Conservation (phyloP, 2,888 invertebrate genomes). For the Cabera pusaria region DNA sequence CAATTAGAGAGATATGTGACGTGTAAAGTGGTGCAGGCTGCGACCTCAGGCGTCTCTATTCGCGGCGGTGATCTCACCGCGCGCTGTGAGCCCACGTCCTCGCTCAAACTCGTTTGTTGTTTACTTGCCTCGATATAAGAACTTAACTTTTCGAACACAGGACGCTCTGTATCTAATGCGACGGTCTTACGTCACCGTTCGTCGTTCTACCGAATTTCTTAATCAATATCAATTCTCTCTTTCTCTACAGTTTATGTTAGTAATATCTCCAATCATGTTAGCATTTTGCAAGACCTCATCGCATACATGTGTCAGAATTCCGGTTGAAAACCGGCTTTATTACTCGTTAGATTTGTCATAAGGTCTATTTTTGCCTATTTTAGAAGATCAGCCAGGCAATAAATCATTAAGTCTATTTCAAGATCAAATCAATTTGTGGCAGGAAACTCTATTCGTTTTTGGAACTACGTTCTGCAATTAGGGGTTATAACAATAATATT, state of each 20-base stretch:
- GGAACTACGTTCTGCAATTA: conserved; percentile 26
- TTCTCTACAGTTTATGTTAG: conserved; percentile 8
- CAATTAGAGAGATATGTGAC: conserved; percentile 75
- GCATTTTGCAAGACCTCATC: conserved; percentile 10
- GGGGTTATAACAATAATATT: conserved; percentile 23
- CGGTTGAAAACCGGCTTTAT: conserved; percentile 28
- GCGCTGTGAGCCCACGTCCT: conserved; percentile 73
- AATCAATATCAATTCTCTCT: conserved; percentile 15
- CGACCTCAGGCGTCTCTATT: conserved; percentile 72
- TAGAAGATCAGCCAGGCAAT: conserved; percentile 45
- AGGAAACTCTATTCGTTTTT: conserved; percentile 36
- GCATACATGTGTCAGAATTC: conserved; percentile 23
- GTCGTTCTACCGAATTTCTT: conserved; percentile 37
- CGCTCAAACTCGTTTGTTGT: conserved; percentile 78
- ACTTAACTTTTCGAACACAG: conserved; percentile 67
- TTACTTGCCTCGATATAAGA: conserved; percentile 69
- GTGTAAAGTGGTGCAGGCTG: conserved; percentile 69
- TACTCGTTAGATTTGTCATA: conserved; percentile 25
- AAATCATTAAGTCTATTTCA: conserved; percentile 35
- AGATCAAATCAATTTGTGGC: conserved; percentile 49
- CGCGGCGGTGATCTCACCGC: conserved; percentile 77
- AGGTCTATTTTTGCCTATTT: conserved; percentile 38
- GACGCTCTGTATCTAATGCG: conserved; percentile 56
- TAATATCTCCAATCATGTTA: background rate
- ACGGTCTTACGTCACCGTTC: conserved; percentile 61